These are phyloP conservation scores for Mustela nigripes DNA, from an alignment of 2,113 vertebrate species.

Conservation along the genomic window DNA sequence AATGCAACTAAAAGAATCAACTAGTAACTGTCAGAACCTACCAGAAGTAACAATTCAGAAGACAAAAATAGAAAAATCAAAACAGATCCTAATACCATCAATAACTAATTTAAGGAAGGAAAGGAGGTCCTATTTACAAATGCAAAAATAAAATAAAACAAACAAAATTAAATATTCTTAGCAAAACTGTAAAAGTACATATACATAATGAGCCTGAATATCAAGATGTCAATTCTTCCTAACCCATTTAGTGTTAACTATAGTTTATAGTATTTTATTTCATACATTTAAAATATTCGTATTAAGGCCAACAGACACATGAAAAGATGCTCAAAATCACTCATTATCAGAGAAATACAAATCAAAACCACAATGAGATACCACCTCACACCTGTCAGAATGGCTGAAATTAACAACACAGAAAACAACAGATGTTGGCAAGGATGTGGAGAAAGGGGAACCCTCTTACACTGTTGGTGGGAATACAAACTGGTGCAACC, in stretches of 20 bases:
- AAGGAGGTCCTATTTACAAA: constrained; percentile 38
- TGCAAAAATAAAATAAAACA: constrained; percentile 46
- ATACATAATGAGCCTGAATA: not conserved
- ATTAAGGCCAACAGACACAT: not conserved
- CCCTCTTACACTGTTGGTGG: not conserved
- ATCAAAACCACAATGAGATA: not conserved
- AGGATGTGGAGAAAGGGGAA: too few species aligned
- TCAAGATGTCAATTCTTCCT: not conserved
- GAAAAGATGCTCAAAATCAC: not conserved
- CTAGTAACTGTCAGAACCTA: constrained; percentile 7
- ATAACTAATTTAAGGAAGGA: constrained; percentile 23
- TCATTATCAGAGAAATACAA: not conserved
- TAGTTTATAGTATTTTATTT: not conserved
- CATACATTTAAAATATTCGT: not conserved
- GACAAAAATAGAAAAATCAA: not conserved
- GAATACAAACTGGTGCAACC: not conserved
- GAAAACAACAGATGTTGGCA: too few species aligned
- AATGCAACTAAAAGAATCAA: constrained; percentile 5
- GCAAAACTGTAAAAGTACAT: not conserved
- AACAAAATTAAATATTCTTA: constrained; percentile 42
- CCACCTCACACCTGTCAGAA: too few species aligned
- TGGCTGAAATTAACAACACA: too few species aligned
- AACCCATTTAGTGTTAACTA: not conserved
- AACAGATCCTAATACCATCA: not conserved
- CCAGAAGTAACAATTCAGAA: constrained; percentile 41